These are phyloP conservation scores for Ostrea edulis DNA, from an alignment of 1,140 invertebrate genomes.

Conservation along the genomic window DNA sequence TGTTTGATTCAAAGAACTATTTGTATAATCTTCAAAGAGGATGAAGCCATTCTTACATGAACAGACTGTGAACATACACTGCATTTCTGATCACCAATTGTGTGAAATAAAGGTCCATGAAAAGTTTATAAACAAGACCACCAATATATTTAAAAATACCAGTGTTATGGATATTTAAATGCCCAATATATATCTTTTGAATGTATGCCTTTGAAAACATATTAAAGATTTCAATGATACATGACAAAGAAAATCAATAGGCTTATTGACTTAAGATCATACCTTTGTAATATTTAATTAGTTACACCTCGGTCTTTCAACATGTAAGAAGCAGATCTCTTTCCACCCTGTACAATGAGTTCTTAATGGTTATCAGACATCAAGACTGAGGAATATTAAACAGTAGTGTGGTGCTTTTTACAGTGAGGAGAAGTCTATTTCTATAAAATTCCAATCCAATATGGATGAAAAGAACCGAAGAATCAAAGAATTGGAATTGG, in stretches of 20 bases:
- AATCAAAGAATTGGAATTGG: slow-evolving; percentile 61
- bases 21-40: not conserved
- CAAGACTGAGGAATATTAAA: not conserved
- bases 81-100: not conserved
- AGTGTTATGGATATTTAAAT: slow-evolving; percentile 25
- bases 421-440: slow-evolving; percentile 73
- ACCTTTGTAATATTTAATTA: slow-evolving; percentile 36
- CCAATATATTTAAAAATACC: not conserved
- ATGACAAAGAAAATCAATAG: slow-evolving; percentile 19
- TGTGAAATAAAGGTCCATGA: not conserved
- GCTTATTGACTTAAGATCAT: slow-evolving; percentile 37
- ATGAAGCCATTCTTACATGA: not conserved
- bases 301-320: slow-evolving; percentile 10
- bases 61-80: not conserved
- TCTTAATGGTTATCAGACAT: not conserved
- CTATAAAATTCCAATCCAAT: slow-evolving; percentile 64
- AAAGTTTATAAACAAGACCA: slow-evolving; percentile 3
- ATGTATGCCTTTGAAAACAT: not conserved
- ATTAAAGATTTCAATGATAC: slow-evolving; percentile 32
- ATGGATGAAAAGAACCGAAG: slow-evolving; percentile 64
- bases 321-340: not conserved
- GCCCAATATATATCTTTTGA: not conserved
- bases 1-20: not conserved
- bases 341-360: not conserved
- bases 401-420: slow-evolving; percentile 16